Conservation (phyloP, 2,888 invertebrate genomes). For the Germaria angustata region DNA sequence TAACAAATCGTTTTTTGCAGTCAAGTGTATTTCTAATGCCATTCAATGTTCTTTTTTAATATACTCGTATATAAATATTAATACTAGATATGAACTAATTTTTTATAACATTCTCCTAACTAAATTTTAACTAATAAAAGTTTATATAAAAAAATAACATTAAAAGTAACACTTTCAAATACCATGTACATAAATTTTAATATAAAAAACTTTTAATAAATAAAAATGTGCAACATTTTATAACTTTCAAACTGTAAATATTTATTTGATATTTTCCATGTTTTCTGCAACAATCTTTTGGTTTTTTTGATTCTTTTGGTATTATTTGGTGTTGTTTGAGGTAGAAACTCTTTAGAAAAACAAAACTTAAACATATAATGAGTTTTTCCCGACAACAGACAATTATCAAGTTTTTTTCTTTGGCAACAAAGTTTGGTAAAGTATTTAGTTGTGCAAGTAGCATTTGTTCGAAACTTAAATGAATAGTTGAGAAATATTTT, state of each 20-base stretch:
- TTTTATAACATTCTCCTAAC: not conserved
- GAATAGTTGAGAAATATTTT: slow-evolving; percentile 5
- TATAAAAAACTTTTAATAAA: slow-evolving; percentile 41
- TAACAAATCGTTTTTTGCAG: no score
- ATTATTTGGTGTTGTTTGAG: not conserved
- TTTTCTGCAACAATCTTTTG: not conserved
- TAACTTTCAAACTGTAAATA: slow-evolving; percentile 51
- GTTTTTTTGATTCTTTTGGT: not conserved
- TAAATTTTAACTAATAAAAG: not conserved
- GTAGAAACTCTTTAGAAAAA: slow-evolving; percentile 17
- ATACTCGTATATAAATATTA: not conserved
- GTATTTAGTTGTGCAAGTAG: slow-evolving; percentile 24
- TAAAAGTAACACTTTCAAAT: not conserved
- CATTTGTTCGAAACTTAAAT: not conserved
- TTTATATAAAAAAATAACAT: not conserved
- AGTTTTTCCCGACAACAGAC: slow-evolving; percentile 31
- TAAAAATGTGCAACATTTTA: slow-evolving; percentile 39
- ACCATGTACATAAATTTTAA: slow-evolving; percentile 42
- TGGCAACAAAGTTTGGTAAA: not conserved
- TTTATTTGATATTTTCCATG: not conserved
- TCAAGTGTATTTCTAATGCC: slow-evolving; percentile 37
- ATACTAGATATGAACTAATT: not conserved
- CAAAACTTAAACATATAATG: not conserved
- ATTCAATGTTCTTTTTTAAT: not conserved
- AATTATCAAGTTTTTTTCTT: slow-evolving; percentile 4